These are phyloP conservation scores for Cheilosia scutellata DNA, from an alignment of 2,888 invertebrate genomes.

Conservation along the genomic window DNA sequence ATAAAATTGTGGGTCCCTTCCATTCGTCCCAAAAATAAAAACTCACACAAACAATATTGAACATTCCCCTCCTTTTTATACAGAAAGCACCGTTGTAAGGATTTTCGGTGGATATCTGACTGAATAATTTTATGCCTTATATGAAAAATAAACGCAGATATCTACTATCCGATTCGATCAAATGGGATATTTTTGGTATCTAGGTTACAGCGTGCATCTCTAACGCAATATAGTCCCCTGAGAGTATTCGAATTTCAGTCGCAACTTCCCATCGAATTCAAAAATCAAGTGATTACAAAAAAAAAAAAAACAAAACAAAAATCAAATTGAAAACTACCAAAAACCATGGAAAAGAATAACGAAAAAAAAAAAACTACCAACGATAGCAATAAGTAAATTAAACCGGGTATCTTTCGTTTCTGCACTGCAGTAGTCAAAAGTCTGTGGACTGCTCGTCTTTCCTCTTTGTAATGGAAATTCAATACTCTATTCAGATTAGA, in stretches of 20 bases:
- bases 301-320: not conserved
- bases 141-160: too few species aligned
- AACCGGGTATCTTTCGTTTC: constrained; percentile 34
- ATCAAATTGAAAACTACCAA: constrained; percentile 34
- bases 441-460: constrained; percentile 26
- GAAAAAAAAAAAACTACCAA: constrained; percentile 32
- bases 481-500: constrained; percentile 73
- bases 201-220: not conserved
- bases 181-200: not conserved
- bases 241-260: not conserved
- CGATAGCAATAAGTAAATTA: constrained; percentile 58
- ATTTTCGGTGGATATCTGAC: not conserved
- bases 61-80: not conserved
- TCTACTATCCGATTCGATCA: too few species aligned
- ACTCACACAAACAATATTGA: too few species aligned
- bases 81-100: not conserved
- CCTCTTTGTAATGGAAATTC: constrained; percentile 70
- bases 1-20: too few species aligned
- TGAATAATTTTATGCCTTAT: not conserved
- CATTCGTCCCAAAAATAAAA: too few species aligned
- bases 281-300: constrained; percentile 20
- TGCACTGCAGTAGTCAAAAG: constrained; percentile 46
- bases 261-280: not conserved
- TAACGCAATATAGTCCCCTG: not conserved
- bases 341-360: not conserved